These are phyloP conservation scores for Ariolimax columbianus DNA, from an alignment of 2,888 invertebrate genomes.

Conservation along the genomic window DNA sequence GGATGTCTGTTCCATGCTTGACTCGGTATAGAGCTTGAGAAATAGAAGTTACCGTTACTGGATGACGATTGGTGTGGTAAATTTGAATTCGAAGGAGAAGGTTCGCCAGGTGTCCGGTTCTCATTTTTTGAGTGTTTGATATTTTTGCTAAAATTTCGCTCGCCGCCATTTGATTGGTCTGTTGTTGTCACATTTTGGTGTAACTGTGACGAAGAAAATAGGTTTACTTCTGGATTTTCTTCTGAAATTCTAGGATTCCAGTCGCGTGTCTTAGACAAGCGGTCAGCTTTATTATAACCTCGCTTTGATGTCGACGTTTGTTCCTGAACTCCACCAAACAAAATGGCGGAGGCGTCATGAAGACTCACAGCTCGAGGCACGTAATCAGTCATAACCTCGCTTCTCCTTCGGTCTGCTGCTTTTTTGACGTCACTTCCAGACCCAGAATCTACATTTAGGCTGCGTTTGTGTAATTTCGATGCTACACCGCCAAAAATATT, in stretches of 20 bases:
- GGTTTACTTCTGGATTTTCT: not conserved
- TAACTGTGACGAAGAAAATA: not conserved
- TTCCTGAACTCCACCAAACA: conserved; percentile 13
- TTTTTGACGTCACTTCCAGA: not conserved
- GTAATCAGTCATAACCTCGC: conserved; percentile 7
- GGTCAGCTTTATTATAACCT: not conserved
- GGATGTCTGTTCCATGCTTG: not conserved
- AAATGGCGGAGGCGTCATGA: conserved; percentile 21
- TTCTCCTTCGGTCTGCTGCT: not conserved
- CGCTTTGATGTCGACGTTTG: not conserved
- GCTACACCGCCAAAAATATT: not conserved
- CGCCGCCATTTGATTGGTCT: not conserved
- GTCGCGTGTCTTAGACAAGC: not conserved
- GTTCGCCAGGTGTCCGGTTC: not conserved
- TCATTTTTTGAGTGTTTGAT: not conserved
- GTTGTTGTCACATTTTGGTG: not conserved
- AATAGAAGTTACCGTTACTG: conserved; percentile 3
- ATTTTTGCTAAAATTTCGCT: not conserved
- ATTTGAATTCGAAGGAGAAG: not conserved
- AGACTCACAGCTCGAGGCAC: conserved; percentile 1
- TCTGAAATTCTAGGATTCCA: not conserved
- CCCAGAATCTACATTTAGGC: not conserved
- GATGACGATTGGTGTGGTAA: not conserved
- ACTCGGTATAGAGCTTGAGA: not conserved
- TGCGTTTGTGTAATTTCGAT: not conserved